Conservation (phyloP, 2,113 vertebrate species). For the Gracilinanus agilis region DNA sequence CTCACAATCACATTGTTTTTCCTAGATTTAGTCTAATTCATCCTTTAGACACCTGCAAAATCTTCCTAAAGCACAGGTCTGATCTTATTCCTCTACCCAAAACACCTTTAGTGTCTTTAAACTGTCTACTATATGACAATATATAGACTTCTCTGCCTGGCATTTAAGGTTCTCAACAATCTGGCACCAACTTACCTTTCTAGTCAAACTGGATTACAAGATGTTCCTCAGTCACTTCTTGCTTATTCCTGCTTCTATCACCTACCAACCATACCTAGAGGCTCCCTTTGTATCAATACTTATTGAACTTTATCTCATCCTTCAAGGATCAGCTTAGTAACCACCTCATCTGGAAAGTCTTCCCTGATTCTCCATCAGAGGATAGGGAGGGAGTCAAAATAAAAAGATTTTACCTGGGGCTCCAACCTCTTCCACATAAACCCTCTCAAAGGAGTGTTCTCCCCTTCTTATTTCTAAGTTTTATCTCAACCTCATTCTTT, state of each 20-base stretch:
- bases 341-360: neutral
- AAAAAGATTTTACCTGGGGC: neutral
- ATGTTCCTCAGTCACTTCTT: neutral
- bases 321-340: neutral
- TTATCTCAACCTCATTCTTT: neutral
- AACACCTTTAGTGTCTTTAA: neutral
- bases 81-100: neutral
- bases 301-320: neutral
- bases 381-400: neutral
- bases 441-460: neutral
- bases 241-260: neutral
- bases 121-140: neutral
- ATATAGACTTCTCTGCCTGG: neutral
- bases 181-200: neutral
- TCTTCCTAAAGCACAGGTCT: neutral
- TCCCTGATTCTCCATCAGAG: neutral
- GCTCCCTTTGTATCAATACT: neutral
- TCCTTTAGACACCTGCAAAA: neutral
- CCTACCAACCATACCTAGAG: neutral
- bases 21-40: neutral
- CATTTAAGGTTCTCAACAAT: neutral
- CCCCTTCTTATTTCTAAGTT: neutral
- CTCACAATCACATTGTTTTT: neutral
- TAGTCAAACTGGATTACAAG: neutral
- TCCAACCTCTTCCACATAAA: neutral